Base-by-base conservation (phyloP, 2,888 invertebrate genomes). In the Andrena haemorrhoa region DNA sequence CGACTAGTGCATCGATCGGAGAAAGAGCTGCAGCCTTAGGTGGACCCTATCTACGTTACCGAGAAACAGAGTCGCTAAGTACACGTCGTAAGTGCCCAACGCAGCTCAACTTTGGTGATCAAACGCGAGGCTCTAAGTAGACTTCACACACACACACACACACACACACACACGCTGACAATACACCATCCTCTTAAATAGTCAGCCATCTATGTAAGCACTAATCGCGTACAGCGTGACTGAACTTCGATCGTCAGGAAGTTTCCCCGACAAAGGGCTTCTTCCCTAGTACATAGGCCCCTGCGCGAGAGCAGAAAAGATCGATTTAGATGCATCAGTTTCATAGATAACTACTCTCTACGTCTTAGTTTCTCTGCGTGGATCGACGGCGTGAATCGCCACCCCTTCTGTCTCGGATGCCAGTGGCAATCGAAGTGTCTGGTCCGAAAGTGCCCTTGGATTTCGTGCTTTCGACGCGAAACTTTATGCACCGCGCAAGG, bases 401-500 rank as follows among this genome's bases (percentile, higher is more conserved):
- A 41, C 5, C 41, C 16, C 41, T 12, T 41, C 41, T 41, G 41
- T 16, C 41, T 16, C 41, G 41, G 41, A 16, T 41, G 41, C 16
- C 4, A 16, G 16, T 41, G 41, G 12, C 41, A 41, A 16, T 16
- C 41, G 41, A 41, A 41, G 16, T 41, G 41, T 4, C 41, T 41
- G 41, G 16, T 41, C 41, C 41, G 41, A 41, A 41, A 41, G 4
- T 12, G 23, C 23, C 23, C 56, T 20, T 26, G 56, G 23, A 56
- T 8, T 56, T 56, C 56, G 5, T 10, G 23, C 56, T 23, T 56
- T 26, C 5, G 23, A 53, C 69, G 33, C n/a, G 74, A 41, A 69
- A 64, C 41, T 56, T 79, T 41, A 68, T 65, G 56, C 64, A 41
- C 26, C 23, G 29, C 65, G 10, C 20, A 68, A 60, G 64, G 26